Evolutionary conservation across 2,888 invertebrate genomes (phyloP), one percentile per base, ranked within the genome.

Genomic region (Clitarchus hookeri): DNA sequence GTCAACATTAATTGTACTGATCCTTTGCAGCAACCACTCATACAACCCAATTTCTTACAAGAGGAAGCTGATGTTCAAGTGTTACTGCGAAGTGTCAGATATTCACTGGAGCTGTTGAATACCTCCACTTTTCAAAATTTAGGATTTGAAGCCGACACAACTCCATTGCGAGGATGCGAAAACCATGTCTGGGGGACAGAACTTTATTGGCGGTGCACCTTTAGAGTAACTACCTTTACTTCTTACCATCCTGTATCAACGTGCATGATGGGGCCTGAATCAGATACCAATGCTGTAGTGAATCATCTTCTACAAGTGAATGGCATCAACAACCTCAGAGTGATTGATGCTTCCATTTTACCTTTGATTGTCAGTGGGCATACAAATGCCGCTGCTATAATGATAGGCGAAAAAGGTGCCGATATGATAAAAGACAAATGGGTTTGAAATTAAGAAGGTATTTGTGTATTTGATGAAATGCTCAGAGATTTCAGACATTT

Each of bases 161-260:
- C 13, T 0, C 82, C 36, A 0, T 13, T 80, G 27, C 36, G 44
- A 44, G 44, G 27, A 16, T 82, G 82, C 44, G 36, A 23, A n/a
- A 3, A 82, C 36, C 19, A 12, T 36, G 36, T 23, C 19, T 36
- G 16, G 19, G 44, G 44, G 3, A 27, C 82, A 19, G 44, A 27
- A 23, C 0, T 4, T 9, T 82, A 96, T 89, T 95, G 95, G 91
- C 94, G 93, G 54, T 96, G 96, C 89, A 93, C 95, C 89, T 93
- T 94, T 0, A 27, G 89, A 48, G 89, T 89, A 23, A 89, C 89
- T 83, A 90, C 90, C 9, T 87, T 88, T 77, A 90, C 90, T 44
- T n/a, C 53, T 3, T 83, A 83, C 54, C 87, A 86, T 78, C 85
- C 86, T 9, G 88, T 85, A 85, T 91, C 90, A 9, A 91, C 91